Conservation (phyloP, 2,888 invertebrate genomes). For the Neoaliturus tenellus region DNA sequence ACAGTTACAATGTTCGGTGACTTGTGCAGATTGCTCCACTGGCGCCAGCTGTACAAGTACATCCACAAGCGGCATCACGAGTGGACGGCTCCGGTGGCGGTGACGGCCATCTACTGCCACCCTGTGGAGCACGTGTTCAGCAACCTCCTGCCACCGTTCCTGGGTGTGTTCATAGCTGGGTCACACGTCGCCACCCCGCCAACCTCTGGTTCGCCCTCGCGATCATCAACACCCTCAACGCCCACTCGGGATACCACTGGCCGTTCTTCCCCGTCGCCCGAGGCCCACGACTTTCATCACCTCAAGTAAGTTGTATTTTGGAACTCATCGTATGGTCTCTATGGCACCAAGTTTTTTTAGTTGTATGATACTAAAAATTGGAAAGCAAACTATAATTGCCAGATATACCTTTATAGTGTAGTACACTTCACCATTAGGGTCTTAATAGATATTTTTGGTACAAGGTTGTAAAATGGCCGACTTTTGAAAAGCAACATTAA, state of each 20-base stretch:
- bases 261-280: slow-evolving; percentile 91
- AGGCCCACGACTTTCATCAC: slow-evolving; percentile 93
- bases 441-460: too few relatives aligned
- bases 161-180: slow-evolving; percentile 84
- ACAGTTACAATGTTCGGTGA: neutral
- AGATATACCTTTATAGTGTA: too few relatives aligned
- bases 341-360: too few relatives aligned
- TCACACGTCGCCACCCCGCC: slow-evolving; percentile 86
- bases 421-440: too few relatives aligned
- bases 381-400: too few relatives aligned
- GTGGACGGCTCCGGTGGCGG: slow-evolving; percentile 92
- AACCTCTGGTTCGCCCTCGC: slow-evolving; percentile 89
- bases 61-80: slow-evolving; percentile 93
- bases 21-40: slow-evolving; percentile 81
- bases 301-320: slow-evolving; percentile 84
- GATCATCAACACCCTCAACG: slow-evolving; percentile 85
- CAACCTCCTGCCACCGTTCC: slow-evolving; percentile 84
- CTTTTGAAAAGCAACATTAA: too few relatives aligned
- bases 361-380: too few relatives aligned
- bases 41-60: slow-evolving; percentile 83
- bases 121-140: slow-evolving; percentile 86
- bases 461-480: too few relatives aligned
- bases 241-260: slow-evolving; percentile 91
- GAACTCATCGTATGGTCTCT: too few relatives aligned
- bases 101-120: slow-evolving; percentile 88